Evolutionary conservation across 1,140 invertebrate genomes (phyloP), one percentile per base, ranked within the genome.

Genomic region (Drosophila repletoides): DNA sequence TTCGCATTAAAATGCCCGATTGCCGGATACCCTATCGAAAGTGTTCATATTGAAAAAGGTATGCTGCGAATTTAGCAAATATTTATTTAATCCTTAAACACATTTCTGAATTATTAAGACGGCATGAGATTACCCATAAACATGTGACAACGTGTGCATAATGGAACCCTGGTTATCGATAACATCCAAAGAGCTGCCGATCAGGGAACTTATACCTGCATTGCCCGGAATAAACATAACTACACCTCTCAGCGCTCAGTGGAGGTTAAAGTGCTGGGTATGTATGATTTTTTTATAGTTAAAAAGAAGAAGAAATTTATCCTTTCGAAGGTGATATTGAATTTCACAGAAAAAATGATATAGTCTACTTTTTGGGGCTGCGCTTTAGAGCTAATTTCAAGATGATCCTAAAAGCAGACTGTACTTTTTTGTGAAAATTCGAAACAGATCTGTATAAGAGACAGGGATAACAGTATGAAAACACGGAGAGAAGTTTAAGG

Each of bases 11-110:
- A 93, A 69, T 95, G 95, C 88, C 94, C 94, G 48, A 94, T 94
- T 19, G 93, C 93, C 14, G 94, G 95, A 10, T 94, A 94, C 89
- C 95, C 94, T 5, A 93, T 95, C 26, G 91, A 93, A 61, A 92
- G 91, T 15, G 92, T 95, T 26, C 89, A 91, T 29, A 95, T 94
- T 93, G 92, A 93, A 52, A 94, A 93, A 93, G 93, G 94, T 94
- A 91, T 21, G 4, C 7, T 7, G 17, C 5, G 10, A 7, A 38
- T 3, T 19, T 21, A 41, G 0, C 9, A 21, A 29, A 48, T 5
- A 33, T 22, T 19, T 17, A 12, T 1, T 2, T 15, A 55, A 40
- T 31, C 66, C 34, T 1, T 33, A 15, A 12, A 3, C 9, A 2
- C 1, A 5, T 43, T n/a, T 17, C 12, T 41, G 10, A 41, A 74